Conservation (phyloP, 37 sponge, comb jelly and placozoan species). For the Haliclona indistincta region DNA sequence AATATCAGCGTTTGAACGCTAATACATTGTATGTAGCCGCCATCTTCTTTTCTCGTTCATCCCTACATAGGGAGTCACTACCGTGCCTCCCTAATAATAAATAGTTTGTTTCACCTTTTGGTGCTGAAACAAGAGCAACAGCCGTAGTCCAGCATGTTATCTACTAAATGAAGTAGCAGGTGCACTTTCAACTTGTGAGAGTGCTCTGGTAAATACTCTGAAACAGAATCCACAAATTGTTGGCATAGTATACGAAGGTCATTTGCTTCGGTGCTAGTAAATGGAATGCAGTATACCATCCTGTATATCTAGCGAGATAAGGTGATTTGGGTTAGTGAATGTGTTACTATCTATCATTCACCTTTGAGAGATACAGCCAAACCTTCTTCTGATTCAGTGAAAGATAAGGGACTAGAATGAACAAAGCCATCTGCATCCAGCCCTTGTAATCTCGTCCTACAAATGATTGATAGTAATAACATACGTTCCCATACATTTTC, state of each 20-base stretch:
- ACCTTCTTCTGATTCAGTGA: slow-evolving; percentile 3
- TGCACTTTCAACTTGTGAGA: slow-evolving; percentile 30
- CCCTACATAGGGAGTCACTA: too few relatives aligned
- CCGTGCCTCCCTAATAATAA: too few relatives aligned
- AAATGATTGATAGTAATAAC: slow-evolving; percentile 21
- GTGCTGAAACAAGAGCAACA: slow-evolving; percentile 36
- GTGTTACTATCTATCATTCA: not conserved
- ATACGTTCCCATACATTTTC: slow-evolving; percentile 18
- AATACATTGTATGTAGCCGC: too few relatives aligned
- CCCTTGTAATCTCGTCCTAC: slow-evolving; percentile 48
- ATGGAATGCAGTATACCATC: too few relatives aligned
- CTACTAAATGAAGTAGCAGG: slow-evolving; percentile 47
- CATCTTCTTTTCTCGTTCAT: too few relatives aligned
- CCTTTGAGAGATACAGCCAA: slow-evolving; percentile 20
- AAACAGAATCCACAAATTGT: slow-evolving; percentile 25
- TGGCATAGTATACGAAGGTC: not conserved
- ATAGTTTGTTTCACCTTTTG: slow-evolving; percentile 62
- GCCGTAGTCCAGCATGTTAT: slow-evolving; percentile 40
- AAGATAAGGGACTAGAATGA: slow-evolving; percentile 36
- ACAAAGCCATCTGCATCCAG: slow-evolving; percentile 37
- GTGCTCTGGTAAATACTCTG: slow-evolving; percentile 7
- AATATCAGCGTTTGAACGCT: too few relatives aligned
- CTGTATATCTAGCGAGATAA: too few relatives aligned
- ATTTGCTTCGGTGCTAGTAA: too few relatives aligned
- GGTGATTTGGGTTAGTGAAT: too few relatives aligned